These are phyloP conservation scores for Xenops minutus DNA, from an alignment of 2,797 vertebrate genomes.

Conservation along the genomic window DNA sequence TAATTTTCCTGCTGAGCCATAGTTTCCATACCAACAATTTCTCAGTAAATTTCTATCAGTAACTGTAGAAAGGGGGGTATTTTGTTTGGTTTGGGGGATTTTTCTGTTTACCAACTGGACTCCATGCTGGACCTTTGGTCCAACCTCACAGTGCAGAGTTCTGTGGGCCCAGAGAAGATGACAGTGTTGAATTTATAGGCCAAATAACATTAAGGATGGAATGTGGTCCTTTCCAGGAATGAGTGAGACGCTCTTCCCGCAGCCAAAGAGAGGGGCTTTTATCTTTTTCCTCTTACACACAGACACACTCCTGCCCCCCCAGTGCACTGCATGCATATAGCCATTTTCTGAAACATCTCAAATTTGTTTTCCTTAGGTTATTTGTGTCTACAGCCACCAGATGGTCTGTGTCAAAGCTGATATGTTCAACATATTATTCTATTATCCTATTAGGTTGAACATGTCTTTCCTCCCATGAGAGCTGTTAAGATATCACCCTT, in stretches of 20 bases:
- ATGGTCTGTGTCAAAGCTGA: constrained; percentile 60
- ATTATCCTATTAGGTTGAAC: constrained; percentile 76
- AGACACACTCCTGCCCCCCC: background rate
- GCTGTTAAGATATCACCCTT: constrained; percentile 36
- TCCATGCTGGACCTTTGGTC: background rate
- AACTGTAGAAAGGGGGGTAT: background rate
- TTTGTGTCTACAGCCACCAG: constrained; percentile 74
- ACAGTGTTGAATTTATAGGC: background rate
- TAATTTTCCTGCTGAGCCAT: background rate
- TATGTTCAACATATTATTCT: constrained; percentile 69
- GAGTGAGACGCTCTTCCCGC: background rate
- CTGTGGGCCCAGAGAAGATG: background rate
- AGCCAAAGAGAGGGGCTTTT: constrained; percentile 7
- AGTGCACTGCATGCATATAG: background rate
- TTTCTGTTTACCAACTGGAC: background rate
- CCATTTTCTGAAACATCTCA: constrained; percentile 60
- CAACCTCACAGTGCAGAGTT: background rate
- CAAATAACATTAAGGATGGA: constrained; percentile 16
- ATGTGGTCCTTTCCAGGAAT: constrained; percentile 35
- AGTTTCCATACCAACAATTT: constrained; percentile 20
- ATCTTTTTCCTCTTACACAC: background rate
- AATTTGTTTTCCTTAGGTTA: constrained; percentile 66
- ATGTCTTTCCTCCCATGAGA: constrained; percentile 74
- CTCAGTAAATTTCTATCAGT: background rate
- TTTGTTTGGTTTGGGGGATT: constrained; percentile 1